These are phyloP conservation scores for Hydrolagus colliei DNA, from an alignment of 2,797 vertebrate genomes.

Conservation along the genomic window DNA sequence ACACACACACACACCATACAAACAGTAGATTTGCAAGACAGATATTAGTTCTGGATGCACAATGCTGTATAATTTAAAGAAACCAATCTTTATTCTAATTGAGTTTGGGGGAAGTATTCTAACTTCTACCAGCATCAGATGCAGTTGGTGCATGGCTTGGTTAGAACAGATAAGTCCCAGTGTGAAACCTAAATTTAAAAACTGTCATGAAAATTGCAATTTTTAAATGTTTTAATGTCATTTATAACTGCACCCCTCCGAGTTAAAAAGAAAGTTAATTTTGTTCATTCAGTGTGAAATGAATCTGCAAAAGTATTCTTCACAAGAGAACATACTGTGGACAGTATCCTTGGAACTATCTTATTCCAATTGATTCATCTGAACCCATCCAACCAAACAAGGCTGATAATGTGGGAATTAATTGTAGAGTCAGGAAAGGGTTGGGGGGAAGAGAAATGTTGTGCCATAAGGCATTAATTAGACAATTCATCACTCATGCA, in stretches of 20 bases:
- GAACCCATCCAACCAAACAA: slow-evolving; percentile 18
- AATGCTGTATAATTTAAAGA: too few species aligned
- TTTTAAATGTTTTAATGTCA: not conserved
- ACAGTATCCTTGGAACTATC: slow-evolving; percentile 5
- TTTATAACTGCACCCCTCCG: not conserved
- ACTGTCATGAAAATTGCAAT: not conserved
- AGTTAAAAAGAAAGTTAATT: not conserved
- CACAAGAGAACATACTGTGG: not conserved
- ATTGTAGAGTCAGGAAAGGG: slow-evolving; percentile 22
- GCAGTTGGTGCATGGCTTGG: too few species aligned
- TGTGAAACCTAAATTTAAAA: not conserved
- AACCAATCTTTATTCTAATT: too few species aligned
- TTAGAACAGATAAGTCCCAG: too few species aligned
- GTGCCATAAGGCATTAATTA: slow-evolving; percentile 27
- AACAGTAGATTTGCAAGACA: too few species aligned
- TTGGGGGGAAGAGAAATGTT: slow-evolving; percentile 15
- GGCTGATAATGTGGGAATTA: not conserved
- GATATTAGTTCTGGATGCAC: too few species aligned
- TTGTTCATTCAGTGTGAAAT: slow-evolving; percentile 10
- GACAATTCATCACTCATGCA: slow-evolving; percentile 9
- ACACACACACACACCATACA: too few species aligned
- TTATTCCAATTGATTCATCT: slow-evolving; percentile 2
- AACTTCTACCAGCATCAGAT: too few species aligned
- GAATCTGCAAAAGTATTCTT: not conserved
- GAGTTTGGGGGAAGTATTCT: too few species aligned